Conservation (phyloP, 2,113 vertebrate species). For the Cryptomyrus ogoouensis region DNA sequence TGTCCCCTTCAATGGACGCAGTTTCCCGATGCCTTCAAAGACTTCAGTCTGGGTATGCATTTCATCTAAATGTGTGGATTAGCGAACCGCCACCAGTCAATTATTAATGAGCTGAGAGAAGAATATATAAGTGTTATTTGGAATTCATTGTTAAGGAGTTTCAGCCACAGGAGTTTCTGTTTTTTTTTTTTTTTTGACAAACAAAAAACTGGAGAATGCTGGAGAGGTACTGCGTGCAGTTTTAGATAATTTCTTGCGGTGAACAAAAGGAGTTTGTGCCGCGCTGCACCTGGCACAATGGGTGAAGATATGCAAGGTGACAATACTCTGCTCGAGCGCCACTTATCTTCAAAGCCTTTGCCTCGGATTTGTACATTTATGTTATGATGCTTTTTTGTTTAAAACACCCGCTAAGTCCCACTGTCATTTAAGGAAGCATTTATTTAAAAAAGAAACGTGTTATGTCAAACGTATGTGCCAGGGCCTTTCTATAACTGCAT, state of each 20-base stretch:
- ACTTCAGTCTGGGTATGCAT: not conserved
- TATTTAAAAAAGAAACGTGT: constrained; percentile 34
- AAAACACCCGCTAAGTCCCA: constrained; percentile 37
- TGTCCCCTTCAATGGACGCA: not conserved
- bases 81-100: constrained; percentile 35
- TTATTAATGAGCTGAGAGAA: constrained; percentile 42
- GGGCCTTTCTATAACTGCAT: constrained; percentile 29
- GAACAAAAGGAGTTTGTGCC: constrained; percentile 33
- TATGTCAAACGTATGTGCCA: constrained; percentile 32
- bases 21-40: not conserved
- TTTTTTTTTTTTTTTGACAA: constrained; percentile 14
- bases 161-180: constrained; percentile 4
- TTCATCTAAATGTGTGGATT: constrained; percentile 32
- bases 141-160: constrained; percentile 26
- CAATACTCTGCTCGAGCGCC: constrained; percentile 36
- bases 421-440: constrained; percentile 35
- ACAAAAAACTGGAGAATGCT: constrained; percentile 3
- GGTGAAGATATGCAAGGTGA: constrained; percentile 43
- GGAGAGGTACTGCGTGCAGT: constrained; percentile 28
- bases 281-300: constrained; percentile 22
- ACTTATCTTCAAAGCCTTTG: constrained; percentile 46
- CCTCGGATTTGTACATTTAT: constrained; percentile 36
- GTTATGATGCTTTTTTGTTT: constrained; percentile 31
- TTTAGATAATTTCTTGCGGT: constrained; percentile 38
- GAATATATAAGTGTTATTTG: constrained; percentile 34